Evolutionary conservation across 1,140 invertebrate genomes (phyloP), one percentile per base, ranked within the genome.

Genomic region (Drosophila tsacasi): DNA sequence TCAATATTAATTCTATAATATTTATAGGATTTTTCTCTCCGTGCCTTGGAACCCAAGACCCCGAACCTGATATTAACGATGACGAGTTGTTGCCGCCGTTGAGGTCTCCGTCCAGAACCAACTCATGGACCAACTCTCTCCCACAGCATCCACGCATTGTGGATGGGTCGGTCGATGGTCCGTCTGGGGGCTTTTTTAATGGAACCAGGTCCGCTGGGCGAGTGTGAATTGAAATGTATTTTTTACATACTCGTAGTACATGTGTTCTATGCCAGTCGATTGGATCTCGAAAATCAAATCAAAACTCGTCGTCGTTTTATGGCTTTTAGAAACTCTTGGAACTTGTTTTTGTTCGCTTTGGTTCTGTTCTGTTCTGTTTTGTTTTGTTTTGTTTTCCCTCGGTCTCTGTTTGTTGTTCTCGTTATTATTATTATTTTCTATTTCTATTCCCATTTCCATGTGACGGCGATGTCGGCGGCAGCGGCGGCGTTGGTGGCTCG

Each of bases 221-320:
- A 87, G 84, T 89, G 84, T 89, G 84, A 89, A 89, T 89, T 89
- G 63, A 90, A 89, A 89, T 89, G 84, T 76, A 67, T 79, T 63
- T 84, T 74, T 87, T 87, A 68, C 67, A 71, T 71, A 71, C 67
- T 37, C 64, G 67, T 87, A 80, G 67, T 86, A 83, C 84, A 83
- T 83, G 71, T 74, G 80, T 81, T 79, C 67, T 61, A 69, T 76
- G 81, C 76, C 68, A 58, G 64, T 57, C 79, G 76, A 86, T 83
- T 83, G 81, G 65, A 83, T 83, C 81, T 83, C 68, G 30, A 71
- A 83, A 75, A 84, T 81, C 69, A 84, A 90, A 89, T 90, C 84
- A 89, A 84, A 89, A 89, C 84, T 89, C 81, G 84, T 86, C 76
- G 76, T 75, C 63, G 77, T 90, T 89, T 89, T 89, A 89, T 89